Evolutionary conservation across 92 coral and sea anemone genomes (phyloP).

Genomic region (Plumapathes pennacea): DNA sequence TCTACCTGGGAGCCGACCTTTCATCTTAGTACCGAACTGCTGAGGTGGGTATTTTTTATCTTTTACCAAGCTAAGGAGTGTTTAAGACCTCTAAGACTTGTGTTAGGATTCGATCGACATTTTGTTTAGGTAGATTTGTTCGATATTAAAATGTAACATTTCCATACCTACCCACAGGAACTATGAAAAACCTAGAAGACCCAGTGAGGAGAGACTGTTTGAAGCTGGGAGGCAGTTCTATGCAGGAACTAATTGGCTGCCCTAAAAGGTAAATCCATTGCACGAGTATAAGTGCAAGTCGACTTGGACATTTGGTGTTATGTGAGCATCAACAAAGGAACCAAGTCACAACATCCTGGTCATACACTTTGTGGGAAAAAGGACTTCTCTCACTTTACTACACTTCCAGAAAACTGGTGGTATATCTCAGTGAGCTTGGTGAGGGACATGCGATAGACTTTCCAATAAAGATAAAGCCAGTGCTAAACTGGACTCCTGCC

Average conservation of each 20-base stretch:
- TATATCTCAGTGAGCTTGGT: slow-evolving; percentile 49
- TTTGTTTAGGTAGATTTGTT: no score
- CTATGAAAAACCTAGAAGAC: background rate
- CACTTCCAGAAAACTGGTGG: slow-evolving; percentile 51
- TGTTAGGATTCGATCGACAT: no score
- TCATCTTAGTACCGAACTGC: background rate
- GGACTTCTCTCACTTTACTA: slow-evolving; percentile 2
- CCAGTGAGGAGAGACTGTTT: slow-evolving; percentile 23
- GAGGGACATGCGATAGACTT: slow-evolving; percentile 47
- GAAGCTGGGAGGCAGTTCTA: slow-evolving; percentile 32
- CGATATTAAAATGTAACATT: no score
- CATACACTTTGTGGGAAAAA: background rate
- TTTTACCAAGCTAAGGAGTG: no score
- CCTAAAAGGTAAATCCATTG: no score
- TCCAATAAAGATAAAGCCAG: slow-evolving; percentile 16
- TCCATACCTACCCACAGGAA: no score
- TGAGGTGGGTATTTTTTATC: background rate
- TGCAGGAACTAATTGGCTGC: slow-evolving; percentile 10
- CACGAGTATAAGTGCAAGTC: no score
- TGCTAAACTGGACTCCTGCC: slow-evolving; percentile 13
- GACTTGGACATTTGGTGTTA: background rate
- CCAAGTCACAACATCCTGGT: background rate
- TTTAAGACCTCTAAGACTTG: no score
- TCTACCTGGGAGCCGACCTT: background rate
- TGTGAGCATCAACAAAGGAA: background rate